phyloP scores from a whole-genome alignment of 2,113 vertebrate genomes.

The cattle (Bos taurus) region ARS-UCD2.0 NC_037329.1:94638501-94639000 shows the following conservation, averaged over 20 bases:
- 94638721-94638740: background rate
- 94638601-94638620: background rate
- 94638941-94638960: background rate
- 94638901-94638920: background rate
- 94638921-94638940: background rate
- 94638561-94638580: background rate
- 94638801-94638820: background rate
- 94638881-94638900: background rate
- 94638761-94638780: background rate
- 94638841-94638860: background rate
- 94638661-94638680: background rate
- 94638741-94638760: constrained; percentile 1
- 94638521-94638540: constrained; percentile 22
- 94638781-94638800: background rate
- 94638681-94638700: constrained; percentile 22
- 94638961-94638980: background rate
- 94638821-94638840: background rate
- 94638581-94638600: constrained; percentile 3
- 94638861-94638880: background rate
- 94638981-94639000: background rate
- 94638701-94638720: constrained; percentile 5
- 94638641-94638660: background rate
- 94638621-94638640: constrained; percentile 12
- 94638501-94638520: background rate
- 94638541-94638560: background rate